A percentile compares a stretch with the other conserved stretches of the same genome.
Conservation (phyloP, 2,888 invertebrate genomes). For the Andrena dorsata region DNA sequence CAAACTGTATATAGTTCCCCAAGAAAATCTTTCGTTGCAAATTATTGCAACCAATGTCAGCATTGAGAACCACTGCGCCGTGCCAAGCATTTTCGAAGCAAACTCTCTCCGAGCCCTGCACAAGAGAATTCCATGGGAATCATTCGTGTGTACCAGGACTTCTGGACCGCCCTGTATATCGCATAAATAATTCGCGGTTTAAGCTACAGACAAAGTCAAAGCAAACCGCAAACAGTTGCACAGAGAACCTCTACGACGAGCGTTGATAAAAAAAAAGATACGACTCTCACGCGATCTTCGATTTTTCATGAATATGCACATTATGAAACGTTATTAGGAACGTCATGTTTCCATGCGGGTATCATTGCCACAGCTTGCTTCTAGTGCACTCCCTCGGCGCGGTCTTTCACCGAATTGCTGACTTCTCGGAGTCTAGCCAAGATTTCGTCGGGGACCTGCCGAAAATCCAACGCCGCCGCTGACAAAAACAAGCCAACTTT, state of each 20-base stretch:
- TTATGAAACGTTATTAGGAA: not conserved
- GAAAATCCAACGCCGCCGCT: not conserved
- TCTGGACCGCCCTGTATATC: too few species aligned
- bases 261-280: conserved; percentile 10
- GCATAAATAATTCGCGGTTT: not conserved
- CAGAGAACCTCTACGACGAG: not conserved
- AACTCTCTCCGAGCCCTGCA: too few species aligned
- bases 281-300: conserved; percentile 4
- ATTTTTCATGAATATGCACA: conserved; percentile 33
- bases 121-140: too few species aligned
- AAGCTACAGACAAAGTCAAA: not conserved
- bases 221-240: not conserved
- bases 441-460: not conserved
- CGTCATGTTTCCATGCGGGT: not conserved
- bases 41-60: too few species aligned
- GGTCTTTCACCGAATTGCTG: conserved; percentile 16
- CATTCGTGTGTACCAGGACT: too few species aligned
- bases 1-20: too few species aligned
- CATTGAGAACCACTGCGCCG: too few species aligned
- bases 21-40: too few species aligned
- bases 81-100: too few species aligned
- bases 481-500: not conserved
- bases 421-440: conserved; percentile 9
- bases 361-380: conserved; percentile 6
- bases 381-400: not conserved